These are phyloP conservation scores for Germaria angustata DNA, from an alignment of 2,888 invertebrate genomes.

Conservation along the genomic window DNA sequence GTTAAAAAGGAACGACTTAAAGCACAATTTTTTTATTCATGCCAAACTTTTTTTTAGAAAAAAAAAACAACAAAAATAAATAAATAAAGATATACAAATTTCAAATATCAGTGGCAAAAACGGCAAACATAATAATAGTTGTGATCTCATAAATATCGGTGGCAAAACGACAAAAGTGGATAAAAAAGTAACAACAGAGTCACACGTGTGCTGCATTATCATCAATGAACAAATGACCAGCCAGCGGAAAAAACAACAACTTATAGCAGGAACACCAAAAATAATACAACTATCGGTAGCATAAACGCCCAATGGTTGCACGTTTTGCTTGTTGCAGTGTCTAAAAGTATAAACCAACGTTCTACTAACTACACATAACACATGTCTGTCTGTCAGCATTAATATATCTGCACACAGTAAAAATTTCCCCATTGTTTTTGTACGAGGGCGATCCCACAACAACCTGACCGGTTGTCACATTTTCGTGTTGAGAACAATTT, in stretches of 20 bases:
- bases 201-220: slow-evolving; percentile 45
- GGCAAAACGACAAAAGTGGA: slow-evolving; percentile 20
- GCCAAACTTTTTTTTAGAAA: neutral
- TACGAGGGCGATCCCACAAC: neutral
- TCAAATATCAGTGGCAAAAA: slow-evolving; percentile 22
- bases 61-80: neutral
- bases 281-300: slow-evolving; percentile 46
- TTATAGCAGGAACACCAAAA: slow-evolving; percentile 9
- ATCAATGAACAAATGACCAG: slow-evolving; percentile 15
- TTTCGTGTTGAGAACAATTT: neutral
- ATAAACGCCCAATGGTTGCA: slow-evolving; percentile 48
- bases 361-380: slow-evolving; percentile 22
- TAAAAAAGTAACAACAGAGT: slow-evolving; percentile 23
- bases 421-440: neutral
- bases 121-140: slow-evolving; percentile 12
- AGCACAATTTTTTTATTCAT: neutral
- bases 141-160: slow-evolving; percentile 33
- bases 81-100: neutral
- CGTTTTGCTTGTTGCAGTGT: slow-evolving; percentile 53
- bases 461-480: too few relatives aligned
- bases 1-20: neutral
- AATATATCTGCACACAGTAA: slow-evolving; percentile 1
- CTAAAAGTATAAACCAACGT: slow-evolving; percentile 10
- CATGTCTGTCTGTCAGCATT: neutral
- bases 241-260: neutral